Evolutionary conservation across 1,140 invertebrate species (phyloP).

Genomic region (Ips nitidus): DNA sequence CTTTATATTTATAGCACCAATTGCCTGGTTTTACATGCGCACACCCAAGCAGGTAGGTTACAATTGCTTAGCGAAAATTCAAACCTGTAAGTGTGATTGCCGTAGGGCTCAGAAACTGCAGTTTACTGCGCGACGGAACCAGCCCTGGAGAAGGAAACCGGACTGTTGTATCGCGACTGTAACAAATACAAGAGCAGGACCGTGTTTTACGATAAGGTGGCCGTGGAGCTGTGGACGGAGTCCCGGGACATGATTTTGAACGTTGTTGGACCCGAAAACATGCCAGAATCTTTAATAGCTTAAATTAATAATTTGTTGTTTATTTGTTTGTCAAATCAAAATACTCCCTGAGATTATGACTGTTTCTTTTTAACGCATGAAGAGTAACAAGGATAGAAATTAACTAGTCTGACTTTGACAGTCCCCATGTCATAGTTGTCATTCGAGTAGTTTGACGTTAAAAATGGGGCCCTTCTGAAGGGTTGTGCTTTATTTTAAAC

Average conservation of each 20-base stretch:
- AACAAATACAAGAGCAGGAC: slow-evolving; percentile 64
- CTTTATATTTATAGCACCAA: slow-evolving; percentile 67
- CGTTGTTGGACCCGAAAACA: slow-evolving; percentile 10
- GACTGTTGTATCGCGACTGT: slow-evolving; percentile 74
- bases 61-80: background rate
- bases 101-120: slow-evolving; percentile 71
- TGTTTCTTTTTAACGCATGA: no score
- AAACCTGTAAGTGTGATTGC: background rate
- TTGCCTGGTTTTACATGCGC: slow-evolving; percentile 70
- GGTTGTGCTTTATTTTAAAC: no score
- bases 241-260: slow-evolving; percentile 59
- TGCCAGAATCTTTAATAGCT: slow-evolving; percentile 1
- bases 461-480: no score
- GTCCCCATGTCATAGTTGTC: no score
- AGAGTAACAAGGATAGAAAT: no score
- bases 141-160: slow-evolving; percentile 62
- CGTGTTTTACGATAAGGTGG: slow-evolving; percentile 61
- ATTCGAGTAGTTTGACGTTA: no score
- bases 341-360: no score
- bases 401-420: no score
- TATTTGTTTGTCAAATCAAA: no score
- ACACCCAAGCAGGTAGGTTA: slow-evolving; percentile 68
- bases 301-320: no score
- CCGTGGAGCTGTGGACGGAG: slow-evolving; percentile 69
- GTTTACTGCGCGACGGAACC: slow-evolving; percentile 74